These are phyloP conservation scores for Aurelia coerulea DNA, from an alignment of 30 jellyfish, hydroid and myxozoan species.

Conservation along the genomic window DNA sequence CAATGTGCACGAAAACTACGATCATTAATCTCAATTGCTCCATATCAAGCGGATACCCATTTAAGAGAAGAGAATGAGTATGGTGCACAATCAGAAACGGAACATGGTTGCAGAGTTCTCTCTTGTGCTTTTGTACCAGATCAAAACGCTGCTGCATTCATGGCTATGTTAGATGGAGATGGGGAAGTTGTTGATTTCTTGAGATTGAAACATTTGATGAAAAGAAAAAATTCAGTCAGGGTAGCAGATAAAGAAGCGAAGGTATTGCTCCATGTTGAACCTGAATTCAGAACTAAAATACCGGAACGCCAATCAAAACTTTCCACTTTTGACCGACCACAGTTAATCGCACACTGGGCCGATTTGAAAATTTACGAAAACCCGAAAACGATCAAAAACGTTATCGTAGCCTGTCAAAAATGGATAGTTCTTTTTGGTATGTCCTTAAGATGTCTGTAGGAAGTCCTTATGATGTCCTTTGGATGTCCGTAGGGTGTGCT, in stretches of 20 bases:
- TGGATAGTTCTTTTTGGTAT: no score
- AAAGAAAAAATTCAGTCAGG: constrained; percentile 56
- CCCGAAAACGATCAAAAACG: no score
- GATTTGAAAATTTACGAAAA: no score
- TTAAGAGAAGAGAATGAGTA: constrained; percentile 64
- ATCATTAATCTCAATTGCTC: constrained; percentile 81
- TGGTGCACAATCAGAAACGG: constrained; percentile 71
- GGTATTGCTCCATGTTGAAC: constrained; percentile 48
- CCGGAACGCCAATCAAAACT: no score
- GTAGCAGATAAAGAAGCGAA: constrained; percentile 77
- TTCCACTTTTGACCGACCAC: no score
- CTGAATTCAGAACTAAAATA: no score
- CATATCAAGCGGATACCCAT: constrained; percentile 90
- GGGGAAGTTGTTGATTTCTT: constrained; percentile 94
- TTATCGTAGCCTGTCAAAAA: no score
- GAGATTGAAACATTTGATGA: constrained; percentile 76
- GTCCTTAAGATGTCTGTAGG: no score
- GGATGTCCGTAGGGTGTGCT: no score
- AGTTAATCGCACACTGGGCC: no score
- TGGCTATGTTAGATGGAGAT: constrained; percentile 91
- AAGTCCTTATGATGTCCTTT: no score
- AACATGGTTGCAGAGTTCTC: constrained; percentile 80
- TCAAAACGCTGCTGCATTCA: constrained; percentile 78
- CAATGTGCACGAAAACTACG: constrained; percentile 69
- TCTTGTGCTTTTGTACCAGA: constrained; percentile 91